Conservation (phyloP, 2,888 invertebrate genomes). For the Eurytoma adleriae region DNA sequence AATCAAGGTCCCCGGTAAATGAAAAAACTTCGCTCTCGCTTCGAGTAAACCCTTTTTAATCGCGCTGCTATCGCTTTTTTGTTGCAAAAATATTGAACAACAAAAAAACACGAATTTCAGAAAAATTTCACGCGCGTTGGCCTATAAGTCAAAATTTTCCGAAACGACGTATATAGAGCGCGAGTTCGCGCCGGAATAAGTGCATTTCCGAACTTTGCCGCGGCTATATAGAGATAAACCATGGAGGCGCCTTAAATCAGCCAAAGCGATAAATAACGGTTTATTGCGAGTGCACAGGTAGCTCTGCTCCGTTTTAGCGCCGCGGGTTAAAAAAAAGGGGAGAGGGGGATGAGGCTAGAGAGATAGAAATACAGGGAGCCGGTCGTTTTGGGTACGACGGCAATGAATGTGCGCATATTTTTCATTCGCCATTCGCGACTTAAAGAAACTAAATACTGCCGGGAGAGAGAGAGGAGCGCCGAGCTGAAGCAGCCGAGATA, state of each 20-base stretch:
- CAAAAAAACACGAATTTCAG: too few species aligned
- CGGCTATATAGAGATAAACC: not conserved
- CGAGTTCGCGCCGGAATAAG: not conserved
- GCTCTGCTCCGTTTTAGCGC: not conserved
- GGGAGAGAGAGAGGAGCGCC: not conserved
- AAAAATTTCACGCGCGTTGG: too few species aligned
- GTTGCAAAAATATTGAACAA: too few species aligned
- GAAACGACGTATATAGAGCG: too few species aligned
- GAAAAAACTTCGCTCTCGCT: too few species aligned
- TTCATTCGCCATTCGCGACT: slow-evolving; percentile 43
- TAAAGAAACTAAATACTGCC: slow-evolving; percentile 19
- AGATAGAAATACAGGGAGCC: too few species aligned
- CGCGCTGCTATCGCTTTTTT: too few species aligned
- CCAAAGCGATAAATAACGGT: slow-evolving; percentile 35
- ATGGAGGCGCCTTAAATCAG: slow-evolving; percentile 10
- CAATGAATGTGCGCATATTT: slow-evolving; percentile 22
- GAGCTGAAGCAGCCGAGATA: slow-evolving; percentile 38
- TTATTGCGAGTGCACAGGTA: slow-evolving; percentile 16
- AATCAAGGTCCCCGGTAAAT: too few species aligned
- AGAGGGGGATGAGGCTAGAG: not conserved
- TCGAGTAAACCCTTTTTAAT: too few species aligned
- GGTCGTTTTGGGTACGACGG: slow-evolving; percentile 1
- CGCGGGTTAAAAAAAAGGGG: not conserved
- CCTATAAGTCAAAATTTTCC: too few species aligned
- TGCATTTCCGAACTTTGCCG: not conserved